A percentile compares a stretch with the other conserved stretches of the same genome.
These are phyloP conservation scores for Tinea pellionella DNA, from an alignment of 2,888 invertebrate species.

Conservation along the genomic window DNA sequence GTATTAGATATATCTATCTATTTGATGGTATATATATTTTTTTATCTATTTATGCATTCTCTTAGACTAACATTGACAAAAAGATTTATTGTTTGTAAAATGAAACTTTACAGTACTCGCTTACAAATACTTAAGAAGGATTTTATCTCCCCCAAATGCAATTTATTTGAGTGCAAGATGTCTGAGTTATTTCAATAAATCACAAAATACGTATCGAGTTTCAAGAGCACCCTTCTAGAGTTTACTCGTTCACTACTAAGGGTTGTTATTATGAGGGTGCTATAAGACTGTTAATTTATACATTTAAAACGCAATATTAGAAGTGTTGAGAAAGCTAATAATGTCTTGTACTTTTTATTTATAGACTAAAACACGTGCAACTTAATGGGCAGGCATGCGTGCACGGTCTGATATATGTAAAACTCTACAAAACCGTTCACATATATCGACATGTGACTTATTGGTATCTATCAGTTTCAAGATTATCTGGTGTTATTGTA, in stretches of 20 bases:
- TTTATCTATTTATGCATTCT: too few species aligned
- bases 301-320: neutral
- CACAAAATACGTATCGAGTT: slow-evolving; percentile 61
- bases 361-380: neutral
- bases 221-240: slow-evolving; percentile 34
- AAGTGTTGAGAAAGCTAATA: neutral
- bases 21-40: too few species aligned
- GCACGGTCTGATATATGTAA: too few species aligned
- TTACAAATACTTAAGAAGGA: slow-evolving; percentile 31
- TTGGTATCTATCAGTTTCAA: too few species aligned
- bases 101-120: slow-evolving; percentile 30
- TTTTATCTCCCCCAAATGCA: slow-evolving; percentile 56
- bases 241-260: slow-evolving; percentile 2
- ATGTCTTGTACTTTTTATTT: neutral
- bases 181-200: slow-evolving; percentile 64
- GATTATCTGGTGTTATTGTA: too few species aligned
- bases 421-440: too few species aligned
- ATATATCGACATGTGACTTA: too few species aligned
- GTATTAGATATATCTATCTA: too few species aligned
- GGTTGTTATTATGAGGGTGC: slow-evolving; percentile 5
- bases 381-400: too few species aligned
- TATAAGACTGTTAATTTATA: slow-evolving; percentile 7
- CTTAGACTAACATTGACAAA: slow-evolving; percentile 3
- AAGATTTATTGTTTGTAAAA: slow-evolving; percentile 59
- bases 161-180: slow-evolving; percentile 55